A percentile compares a stretch with the other conserved stretches of the same genome.
These are phyloP conservation scores for Chondrilla cf. caribensis DNA, from an alignment of 37 sponge, comb jelly and placozoan genomes.

Conservation along the genomic window DNA sequence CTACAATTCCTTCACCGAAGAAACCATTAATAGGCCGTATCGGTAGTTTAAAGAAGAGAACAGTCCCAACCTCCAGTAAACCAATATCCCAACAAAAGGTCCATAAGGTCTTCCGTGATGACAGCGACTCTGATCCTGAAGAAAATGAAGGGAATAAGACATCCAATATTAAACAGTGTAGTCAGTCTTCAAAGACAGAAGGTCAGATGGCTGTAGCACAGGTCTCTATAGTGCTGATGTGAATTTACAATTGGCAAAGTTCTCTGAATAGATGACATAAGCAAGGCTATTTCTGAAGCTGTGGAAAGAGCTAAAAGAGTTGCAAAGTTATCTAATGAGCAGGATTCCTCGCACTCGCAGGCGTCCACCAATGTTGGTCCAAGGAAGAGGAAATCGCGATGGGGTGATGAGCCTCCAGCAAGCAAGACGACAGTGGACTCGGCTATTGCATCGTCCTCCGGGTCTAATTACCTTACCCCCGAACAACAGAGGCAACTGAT, in stretches of 20 bases:
- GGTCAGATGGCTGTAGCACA: not conserved
- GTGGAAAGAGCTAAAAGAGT: not conserved
- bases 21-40: conserved; percentile 15
- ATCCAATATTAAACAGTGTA: not conserved
- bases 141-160: too few relatives aligned
- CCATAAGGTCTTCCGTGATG: conserved; percentile 3
- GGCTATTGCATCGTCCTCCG: conserved; percentile 53
- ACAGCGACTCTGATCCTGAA: not conserved
- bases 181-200: not conserved
- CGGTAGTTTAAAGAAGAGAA: conserved; percentile 29
- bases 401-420: not conserved
- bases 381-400: not conserved
- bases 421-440: conserved; percentile 28
- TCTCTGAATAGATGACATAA: conserved; percentile 9
- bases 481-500: conserved; percentile 59
- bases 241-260: not conserved
- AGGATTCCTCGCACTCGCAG: not conserved
- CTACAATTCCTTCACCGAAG: not conserved
- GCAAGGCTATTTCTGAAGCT: conserved; percentile 4
- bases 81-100: not conserved
- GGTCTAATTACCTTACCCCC: conserved; percentile 20
- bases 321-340: not conserved
- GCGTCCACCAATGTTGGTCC: not conserved
- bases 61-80: not conserved
- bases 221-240: too few relatives aligned